Evolutionary conservation across 2,797 vertebrate species (phyloP).

Genomic region (Pteronotus mesoamericanus): DNA sequence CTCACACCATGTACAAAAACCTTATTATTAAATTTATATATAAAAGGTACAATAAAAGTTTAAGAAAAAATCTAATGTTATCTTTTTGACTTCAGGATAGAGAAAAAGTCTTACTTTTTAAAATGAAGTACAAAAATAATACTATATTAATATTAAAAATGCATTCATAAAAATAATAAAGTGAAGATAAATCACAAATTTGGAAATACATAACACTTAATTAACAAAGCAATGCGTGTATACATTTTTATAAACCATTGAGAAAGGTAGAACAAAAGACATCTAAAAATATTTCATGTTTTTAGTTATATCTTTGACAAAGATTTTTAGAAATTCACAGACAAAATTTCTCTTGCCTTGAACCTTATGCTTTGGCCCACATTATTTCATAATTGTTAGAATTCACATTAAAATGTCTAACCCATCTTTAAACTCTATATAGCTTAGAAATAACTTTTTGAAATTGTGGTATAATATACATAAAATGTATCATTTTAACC

Average conservation of each 20-base stretch:
- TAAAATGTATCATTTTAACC: neutral
- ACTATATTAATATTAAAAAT: neutral
- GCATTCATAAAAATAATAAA: neutral
- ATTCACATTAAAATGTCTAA: neutral
- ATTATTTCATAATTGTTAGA: constrained; percentile 3
- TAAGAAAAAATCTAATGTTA: neutral
- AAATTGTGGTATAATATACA: neutral
- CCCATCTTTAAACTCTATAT: neutral
- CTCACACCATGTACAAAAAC: neutral
- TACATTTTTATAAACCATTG: neutral
- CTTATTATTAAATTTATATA: neutral
- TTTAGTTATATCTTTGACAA: constrained; percentile 1
- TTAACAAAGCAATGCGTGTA: neutral
- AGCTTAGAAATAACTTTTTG: neutral
- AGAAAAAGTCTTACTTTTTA: neutral
- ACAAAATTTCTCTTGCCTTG: neutral
- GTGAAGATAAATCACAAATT: neutral
- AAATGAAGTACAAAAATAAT: neutral
- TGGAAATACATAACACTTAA: neutral
- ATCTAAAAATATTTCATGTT: neutral
- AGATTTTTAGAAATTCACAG: neutral
- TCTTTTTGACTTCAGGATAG: neutral
- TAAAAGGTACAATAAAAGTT: neutral
- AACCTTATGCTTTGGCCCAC: neutral
- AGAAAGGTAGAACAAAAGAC: neutral